These are phyloP conservation scores for Tenebrio molitor DNA, from an alignment of 1,140 invertebrate genomes.

Conservation along the genomic window DNA sequence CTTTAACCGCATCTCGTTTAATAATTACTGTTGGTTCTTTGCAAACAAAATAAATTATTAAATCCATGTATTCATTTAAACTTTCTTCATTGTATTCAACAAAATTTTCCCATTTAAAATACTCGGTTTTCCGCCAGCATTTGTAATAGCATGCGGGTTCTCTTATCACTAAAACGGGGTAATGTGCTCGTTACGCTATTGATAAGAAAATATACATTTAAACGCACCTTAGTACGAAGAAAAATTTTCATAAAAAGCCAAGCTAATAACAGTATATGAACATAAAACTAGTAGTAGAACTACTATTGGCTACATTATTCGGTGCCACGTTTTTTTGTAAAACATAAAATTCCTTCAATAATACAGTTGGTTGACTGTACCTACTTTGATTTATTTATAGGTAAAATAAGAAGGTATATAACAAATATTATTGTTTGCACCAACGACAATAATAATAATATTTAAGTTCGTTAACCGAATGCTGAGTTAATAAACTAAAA, in stretches of 20 bases:
- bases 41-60: neutral
- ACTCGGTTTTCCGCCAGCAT: constrained; percentile 57
- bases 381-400: too few species aligned
- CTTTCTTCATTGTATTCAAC: constrained; percentile 18
- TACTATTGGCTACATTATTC: too few species aligned
- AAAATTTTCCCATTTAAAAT: constrained; percentile 38
- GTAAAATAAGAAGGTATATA: too few species aligned
- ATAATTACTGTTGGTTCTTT: neutral
- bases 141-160: constrained; percentile 55
- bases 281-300: too few species aligned
- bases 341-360: too few species aligned
- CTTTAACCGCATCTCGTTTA: neutral
- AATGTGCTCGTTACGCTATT: constrained; percentile 57
- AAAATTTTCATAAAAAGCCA: too few species aligned
- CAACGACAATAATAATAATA: constrained; percentile 31
- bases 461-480: constrained; percentile 33
- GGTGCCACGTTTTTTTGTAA: too few species aligned
- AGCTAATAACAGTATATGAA: too few species aligned
- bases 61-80: neutral
- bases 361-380: too few species aligned
- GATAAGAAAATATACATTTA: constrained; percentile 47
- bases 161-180: constrained; percentile 56
- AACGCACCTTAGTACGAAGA: constrained; percentile 21
- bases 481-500: constrained; percentile 8
- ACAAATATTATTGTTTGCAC: neutral